Conservation (phyloP, 2,888 invertebrate genomes). For the Melieria picta region DNA sequence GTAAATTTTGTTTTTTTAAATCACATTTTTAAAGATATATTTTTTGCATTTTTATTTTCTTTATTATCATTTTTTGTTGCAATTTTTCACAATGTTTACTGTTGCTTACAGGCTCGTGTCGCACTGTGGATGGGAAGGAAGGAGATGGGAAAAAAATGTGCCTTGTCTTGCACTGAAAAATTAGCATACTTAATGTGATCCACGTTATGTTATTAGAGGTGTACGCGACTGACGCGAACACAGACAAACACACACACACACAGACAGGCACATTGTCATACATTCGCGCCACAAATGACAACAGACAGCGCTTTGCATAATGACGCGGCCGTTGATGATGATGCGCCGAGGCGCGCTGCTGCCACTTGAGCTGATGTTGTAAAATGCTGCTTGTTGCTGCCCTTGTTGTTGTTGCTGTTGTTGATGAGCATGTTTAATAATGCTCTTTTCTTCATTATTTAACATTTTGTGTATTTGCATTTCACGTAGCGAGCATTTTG, state of each 20-base stretch:
- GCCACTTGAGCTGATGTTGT: no score
- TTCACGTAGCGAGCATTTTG: no score
- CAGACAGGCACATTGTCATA: background rate
- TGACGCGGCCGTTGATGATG: background rate
- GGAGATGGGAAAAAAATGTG: background rate
- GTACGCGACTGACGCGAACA: background rate
- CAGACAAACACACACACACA: background rate
- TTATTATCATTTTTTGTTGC: background rate
- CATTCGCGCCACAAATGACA: background rate
- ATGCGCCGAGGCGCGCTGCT: no score
- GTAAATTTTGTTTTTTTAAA: no score
- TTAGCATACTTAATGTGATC: constrained; percentile 59
- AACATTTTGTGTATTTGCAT: no score
- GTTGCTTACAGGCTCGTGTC: background rate
- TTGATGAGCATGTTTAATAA: no score
- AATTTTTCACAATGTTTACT: background rate
- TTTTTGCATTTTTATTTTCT: constrained; percentile 44
- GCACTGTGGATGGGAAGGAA: background rate
- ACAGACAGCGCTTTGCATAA: constrained; percentile 2
- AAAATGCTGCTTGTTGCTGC: no score
- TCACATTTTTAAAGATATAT: no score
- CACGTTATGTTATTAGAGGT: constrained; percentile 55
- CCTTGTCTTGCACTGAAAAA: constrained; percentile 50
- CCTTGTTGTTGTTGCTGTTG: no score
- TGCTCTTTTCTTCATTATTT: no score